phyloP scores from a whole-genome alignment of 1,140 invertebrate species.

The Achroia grisella region DNA sequence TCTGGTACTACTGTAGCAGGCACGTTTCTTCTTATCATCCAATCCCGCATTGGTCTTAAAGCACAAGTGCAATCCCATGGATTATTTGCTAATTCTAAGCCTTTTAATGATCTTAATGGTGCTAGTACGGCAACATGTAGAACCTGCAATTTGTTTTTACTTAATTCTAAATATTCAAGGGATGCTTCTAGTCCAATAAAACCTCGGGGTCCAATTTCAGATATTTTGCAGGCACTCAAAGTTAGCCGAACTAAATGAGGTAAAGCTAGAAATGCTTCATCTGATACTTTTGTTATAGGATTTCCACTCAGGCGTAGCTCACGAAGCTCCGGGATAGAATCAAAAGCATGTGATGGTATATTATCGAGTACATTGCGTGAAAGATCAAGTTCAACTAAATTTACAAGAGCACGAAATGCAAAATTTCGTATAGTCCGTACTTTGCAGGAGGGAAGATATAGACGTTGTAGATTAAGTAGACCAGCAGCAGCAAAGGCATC shows the following conservation, averaged over 20 bases:
- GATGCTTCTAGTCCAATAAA: conserved; percentile 82
- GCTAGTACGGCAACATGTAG: conserved; percentile 78
- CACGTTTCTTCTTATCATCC: conserved; percentile 86
- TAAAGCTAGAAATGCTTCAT: conserved; percentile 80
- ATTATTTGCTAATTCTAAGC: conserved; percentile 83
- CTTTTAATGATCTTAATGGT: conserved; percentile 80
- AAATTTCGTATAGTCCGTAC: conserved; percentile 77
- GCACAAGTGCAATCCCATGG: conserved; percentile 89
- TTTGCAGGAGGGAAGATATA: conserved; percentile 80
- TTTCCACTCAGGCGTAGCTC: conserved; percentile 84
- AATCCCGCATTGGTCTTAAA: conserved; percentile 81
- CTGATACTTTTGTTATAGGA: conserved; percentile 79
- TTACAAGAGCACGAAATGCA: conserved; percentile 81
- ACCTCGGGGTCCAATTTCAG: conserved; percentile 78
- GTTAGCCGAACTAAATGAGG: conserved; percentile 83
- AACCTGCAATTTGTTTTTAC: conserved; percentile 81
- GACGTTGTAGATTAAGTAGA: conserved; percentile 85
- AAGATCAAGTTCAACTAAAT: conserved; percentile 85
- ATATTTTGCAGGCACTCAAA: conserved; percentile 80
- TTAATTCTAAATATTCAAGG: conserved; percentile 84
- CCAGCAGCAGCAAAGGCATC: conserved; percentile 83
- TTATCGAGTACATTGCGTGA: conserved; percentile 80
- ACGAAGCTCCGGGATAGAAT: conserved; percentile 81
- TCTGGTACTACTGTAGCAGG: conserved; percentile 78
- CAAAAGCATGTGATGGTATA: conserved; percentile 82